Base-by-base conservation (phyloP, 2,797 vertebrate genomes). In the Oceanodroma leucorhoa region DNA sequence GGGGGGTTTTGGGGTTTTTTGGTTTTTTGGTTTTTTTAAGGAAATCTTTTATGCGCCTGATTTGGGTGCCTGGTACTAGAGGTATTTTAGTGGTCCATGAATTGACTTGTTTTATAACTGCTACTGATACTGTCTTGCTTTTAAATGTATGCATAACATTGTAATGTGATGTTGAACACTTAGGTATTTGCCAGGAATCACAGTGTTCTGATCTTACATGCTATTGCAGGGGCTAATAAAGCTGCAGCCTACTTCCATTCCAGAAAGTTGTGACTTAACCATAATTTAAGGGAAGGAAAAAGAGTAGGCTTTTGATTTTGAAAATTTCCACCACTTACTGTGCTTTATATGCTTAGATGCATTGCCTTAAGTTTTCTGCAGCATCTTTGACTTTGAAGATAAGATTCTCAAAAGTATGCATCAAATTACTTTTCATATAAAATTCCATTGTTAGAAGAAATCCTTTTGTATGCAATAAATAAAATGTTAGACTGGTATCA, bases 381-480 rank as follows among this genome's bases (percentile, higher is more conserved):
- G 86, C 94, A 94, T 97, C 94, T 96, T 90, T 79, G 75, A 88
- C 70, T 73, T 88, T 77, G 65, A 94, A 90, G 64, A 83, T 81
- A 77, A 79, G 77, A 81, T 79, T 95, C 85, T 95, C 90, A 89
- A 89, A 72, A 94, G 93, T 96, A 90, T 93, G 75, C 95, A 94
- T 97, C 90, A 77, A 76, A 90, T 93, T 94, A 97, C 95, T 93
- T 96, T 96, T 96, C 95, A 89, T 96, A 96, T 78, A 65, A 93
- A 95, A 91, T 77, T 77, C 92, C 96, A 94, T 96, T 97, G 96
- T 97, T 92, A 87, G 93, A 94, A 93, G 45, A 92, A 95, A 92
- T 93, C 93, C 80, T 96, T 96, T 97, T 97, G 93, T 96, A 97
- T 96, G 96, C 96, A 96, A 96, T 97, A 96, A 97, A 96, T 96